Base-by-base conservation (phyloP, 2,888 invertebrate species). In the Sminthurinus aureus region DNA sequence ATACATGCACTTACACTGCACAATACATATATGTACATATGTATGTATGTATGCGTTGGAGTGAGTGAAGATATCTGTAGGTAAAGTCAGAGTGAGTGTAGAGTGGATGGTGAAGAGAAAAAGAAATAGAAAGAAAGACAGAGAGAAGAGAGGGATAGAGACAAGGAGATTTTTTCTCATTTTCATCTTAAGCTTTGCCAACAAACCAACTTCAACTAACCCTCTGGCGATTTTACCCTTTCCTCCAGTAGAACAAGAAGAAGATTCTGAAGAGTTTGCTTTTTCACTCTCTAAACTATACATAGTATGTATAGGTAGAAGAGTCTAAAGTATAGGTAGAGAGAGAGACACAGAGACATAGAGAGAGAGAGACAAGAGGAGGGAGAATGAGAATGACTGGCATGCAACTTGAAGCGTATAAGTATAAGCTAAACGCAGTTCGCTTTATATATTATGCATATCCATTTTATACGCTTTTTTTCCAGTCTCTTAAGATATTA, bases 151-250 rank as follows among this genome's bases (percentile, higher is more conserved):
- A 69, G 69, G 18, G 69, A 9, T 24, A 22, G 38, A 38, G 38
- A 38, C 38, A 38, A 20, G 20, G 24, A 22, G 24, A 73, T 73
- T 73, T 26, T 24, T 24, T 22, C 38, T 26, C 38, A 69, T 69
- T 69, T 22, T 26, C 73, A 26, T 73, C 38, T 15, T 22, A 71
- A 22, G 71, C 22, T 71, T n/a, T n/a, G 20, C 69, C 69, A 13
- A 20, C 69, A 73, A 26, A 15, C 15, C 73, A 73, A 26, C 24
- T 73, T 73, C 26, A 73, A 73, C 26, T 71, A 15, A 73, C 26
- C 73, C 73, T 73, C 73, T 24, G 38, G 73, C 73, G 15, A 73
- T 73, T 73, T 15, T 73, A 73, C 73, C 73, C 73, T 73, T 73
- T 58, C 58, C 18, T 58, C 58, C 13, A 58, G 18, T 15, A 58